phyloP scores from a whole-genome alignment of 2,888 invertebrate species.

The Yponomeuta malinellus region DNA sequence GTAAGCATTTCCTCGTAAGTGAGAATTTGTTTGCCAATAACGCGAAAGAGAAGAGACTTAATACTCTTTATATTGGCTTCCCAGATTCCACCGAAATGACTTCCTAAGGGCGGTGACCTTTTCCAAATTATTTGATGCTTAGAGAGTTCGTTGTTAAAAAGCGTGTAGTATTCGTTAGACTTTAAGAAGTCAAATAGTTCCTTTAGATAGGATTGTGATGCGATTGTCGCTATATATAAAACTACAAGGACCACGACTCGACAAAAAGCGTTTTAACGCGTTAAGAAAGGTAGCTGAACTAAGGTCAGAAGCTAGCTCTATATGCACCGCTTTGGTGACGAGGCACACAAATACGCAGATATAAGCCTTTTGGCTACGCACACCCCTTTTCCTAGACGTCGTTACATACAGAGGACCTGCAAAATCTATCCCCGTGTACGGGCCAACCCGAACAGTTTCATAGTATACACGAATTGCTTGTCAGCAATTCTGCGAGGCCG shows the following conservation, averaged over 20 bases:
- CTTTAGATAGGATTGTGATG: not conserved
- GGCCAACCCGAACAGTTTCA: too few species aligned
- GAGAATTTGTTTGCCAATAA: conserved; percentile 13
- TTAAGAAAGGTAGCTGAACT: not conserved
- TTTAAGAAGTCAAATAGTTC: conserved; percentile 11
- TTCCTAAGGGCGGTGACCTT: conserved; percentile 8
- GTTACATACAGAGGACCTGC: not conserved
- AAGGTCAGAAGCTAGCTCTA: not conserved
- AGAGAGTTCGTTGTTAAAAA: conserved; percentile 2
- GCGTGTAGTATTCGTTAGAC: not conserved
- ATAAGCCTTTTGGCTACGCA: conserved; percentile 17
- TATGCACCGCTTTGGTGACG: not conserved
- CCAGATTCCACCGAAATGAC: conserved; percentile 15
- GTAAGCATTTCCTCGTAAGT: conserved; percentile 16
- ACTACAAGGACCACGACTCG: not conserved
- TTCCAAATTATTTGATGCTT: conserved; percentile 8
- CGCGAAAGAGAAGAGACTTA: conserved; percentile 16
- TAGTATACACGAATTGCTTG: too few species aligned
- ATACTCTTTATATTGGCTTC: conserved; percentile 12
- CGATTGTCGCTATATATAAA: too few species aligned
- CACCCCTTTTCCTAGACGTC: conserved; percentile 12
- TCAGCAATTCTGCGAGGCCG: too few species aligned
- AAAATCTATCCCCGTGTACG: not conserved
- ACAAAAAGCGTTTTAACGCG: not conserved
- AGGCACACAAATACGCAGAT: conserved; percentile 13